These are phyloP conservation scores for Alitta virens DNA, from an alignment of 2,888 invertebrate species.

Conservation along the genomic window DNA sequence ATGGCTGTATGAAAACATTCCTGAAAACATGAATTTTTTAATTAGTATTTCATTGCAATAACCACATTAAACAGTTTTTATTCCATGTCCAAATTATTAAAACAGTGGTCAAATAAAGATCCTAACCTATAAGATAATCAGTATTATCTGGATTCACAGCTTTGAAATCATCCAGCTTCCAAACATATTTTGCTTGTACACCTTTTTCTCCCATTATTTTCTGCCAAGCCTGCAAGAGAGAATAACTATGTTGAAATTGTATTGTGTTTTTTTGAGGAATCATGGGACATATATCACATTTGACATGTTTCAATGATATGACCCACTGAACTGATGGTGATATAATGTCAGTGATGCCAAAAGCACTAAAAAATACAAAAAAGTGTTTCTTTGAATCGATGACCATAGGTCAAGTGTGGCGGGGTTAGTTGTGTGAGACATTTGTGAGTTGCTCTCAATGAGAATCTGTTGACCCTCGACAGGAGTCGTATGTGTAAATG, in stretches of 20 bases:
- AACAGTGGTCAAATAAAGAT: background rate
- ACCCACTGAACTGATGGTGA: too few relatives aligned
- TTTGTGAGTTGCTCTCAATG: too few relatives aligned
- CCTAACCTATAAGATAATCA: background rate
- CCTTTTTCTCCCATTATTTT: background rate
- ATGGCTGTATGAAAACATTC: background rate
- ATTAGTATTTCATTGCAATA: background rate
- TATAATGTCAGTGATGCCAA: too few relatives aligned
- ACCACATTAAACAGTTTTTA: background rate
- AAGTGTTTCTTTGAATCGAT: too few relatives aligned
- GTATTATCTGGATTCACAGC: background rate
- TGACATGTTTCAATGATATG: too few relatives aligned
- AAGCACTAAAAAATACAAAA: too few relatives aligned
- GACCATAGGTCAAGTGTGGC: too few relatives aligned
- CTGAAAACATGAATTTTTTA: background rate
- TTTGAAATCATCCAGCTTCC: background rate
- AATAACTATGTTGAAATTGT: background rate
- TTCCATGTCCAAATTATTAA: background rate
- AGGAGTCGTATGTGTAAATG: too few relatives aligned
- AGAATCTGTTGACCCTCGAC: too few relatives aligned
- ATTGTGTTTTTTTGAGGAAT: background rate
- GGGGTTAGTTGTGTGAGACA: too few relatives aligned
- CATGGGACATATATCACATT: too few relatives aligned
- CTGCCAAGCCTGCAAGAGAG: background rate
- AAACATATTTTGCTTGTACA: background rate